Base-by-base conservation (phyloP, 2,888 invertebrate genomes). In the Spisula subtruncata region DNA sequence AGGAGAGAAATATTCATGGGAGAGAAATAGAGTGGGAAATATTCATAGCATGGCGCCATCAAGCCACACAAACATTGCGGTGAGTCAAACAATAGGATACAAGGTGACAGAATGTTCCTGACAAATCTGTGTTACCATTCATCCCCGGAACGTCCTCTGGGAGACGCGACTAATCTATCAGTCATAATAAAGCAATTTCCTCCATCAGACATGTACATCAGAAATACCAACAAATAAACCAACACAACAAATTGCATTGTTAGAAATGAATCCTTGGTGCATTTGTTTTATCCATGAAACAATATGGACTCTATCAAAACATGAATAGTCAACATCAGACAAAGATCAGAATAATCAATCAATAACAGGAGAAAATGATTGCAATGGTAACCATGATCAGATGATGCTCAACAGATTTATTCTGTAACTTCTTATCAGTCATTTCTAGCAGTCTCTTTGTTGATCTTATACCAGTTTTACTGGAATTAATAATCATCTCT, bases 11-110 rank as follows among this genome's bases (percentile, higher is more conserved):
- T 66, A 66, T 25, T 66, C 41, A 41, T 41, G 41, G 2, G 60
- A 25, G 25, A 10, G n/a, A 25, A 10, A 10, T 66, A 25, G n/a
- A 66, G 25, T 25, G 25, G 60, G 25, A 25, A 66, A 66, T 66
- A 66, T 66, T 66, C n/a, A 66, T 66, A 66, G 20, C 25, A 8
- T 66, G 60, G 60, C 60, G 60, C 60, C 60, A 66, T 0, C 1
- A 66, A 25, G 60, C 25, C 60, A 66, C 6, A 66, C 60, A 66
- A 66, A 66, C n/a, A 66, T 66, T n/a, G 10, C 25, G 12, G 25
- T 66, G 60, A 66, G 60, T 66, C 60, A 66, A 66, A 66, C n/a
- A 25, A 66, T n/a, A 66, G 60, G 60, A 66, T 66, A 66, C n/a
- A 25, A 66, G 60, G 35, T 75, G 35, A 75, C 75, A 32, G 75